Evolutionary conservation across 2,797 vertebrate genomes (phyloP).

Genomic region (Pipistrellus pipistrellus): DNA sequence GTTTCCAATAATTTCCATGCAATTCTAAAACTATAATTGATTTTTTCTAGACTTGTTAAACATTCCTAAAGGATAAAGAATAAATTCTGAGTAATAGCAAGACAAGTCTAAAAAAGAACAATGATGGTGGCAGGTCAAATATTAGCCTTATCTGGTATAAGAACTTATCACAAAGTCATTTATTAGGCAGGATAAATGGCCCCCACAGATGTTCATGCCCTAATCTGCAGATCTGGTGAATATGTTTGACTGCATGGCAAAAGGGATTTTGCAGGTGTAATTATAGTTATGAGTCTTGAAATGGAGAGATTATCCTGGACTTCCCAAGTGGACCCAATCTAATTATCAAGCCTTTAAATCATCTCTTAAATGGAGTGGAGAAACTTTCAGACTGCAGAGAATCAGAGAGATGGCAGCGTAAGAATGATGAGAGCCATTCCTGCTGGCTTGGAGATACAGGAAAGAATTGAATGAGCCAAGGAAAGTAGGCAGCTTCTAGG

Average conservation of each 20-base stretch:
- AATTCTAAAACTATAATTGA: background rate
- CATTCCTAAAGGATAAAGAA: constrained; percentile 8
- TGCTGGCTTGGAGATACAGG: background rate
- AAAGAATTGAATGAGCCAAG: background rate
- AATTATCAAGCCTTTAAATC: background rate
- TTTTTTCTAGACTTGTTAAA: background rate
- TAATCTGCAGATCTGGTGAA: background rate
- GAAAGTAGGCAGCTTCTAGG: background rate
- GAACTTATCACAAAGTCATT: background rate
- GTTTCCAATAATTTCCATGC: background rate
- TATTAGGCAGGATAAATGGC: background rate
- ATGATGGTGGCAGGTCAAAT: background rate
- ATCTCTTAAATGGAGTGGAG: background rate
- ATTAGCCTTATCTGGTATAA: background rate
- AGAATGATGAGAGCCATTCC: background rate
- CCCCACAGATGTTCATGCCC: background rate
- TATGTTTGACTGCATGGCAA: background rate
- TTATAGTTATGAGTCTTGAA: background rate
- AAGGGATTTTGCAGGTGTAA: background rate
- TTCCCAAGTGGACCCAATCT: background rate
- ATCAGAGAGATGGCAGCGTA: background rate
- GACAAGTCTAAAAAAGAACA: background rate
- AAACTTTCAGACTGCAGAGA: background rate
- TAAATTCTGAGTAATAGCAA: background rate
- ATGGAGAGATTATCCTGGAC: background rate